A percentile compares a stretch with the other conserved stretches of the same genome.
Conservation (phyloP, 35 echinoderm and acorn worm genomes). For the Hemicentrotus pulcherrimus region DNA sequence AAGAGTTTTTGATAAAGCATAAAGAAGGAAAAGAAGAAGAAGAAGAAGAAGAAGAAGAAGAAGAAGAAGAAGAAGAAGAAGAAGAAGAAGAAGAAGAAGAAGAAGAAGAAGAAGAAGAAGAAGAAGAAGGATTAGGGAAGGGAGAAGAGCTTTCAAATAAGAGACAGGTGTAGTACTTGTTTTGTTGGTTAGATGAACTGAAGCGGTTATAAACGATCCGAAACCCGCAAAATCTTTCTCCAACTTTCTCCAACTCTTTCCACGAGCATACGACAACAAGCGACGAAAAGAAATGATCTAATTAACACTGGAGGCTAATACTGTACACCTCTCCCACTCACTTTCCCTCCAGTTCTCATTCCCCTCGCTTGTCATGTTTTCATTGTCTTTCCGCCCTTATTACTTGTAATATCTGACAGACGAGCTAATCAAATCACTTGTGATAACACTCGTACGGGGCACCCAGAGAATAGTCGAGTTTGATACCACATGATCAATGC, state of each 20-base stretch:
- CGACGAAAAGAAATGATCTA: neutral
- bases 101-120: too few relatives aligned
- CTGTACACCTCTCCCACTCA: neutral
- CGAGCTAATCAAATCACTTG: conserved; percentile 2
- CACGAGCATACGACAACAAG: too few relatives aligned
- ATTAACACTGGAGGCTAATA: neutral
- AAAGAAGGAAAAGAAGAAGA: too few relatives aligned
- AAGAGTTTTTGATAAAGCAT: too few relatives aligned
- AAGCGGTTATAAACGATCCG: neutral
- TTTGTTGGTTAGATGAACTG: neutral
- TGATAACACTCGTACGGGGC: neutral
- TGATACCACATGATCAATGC: neutral
- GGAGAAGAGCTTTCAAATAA: too few relatives aligned
- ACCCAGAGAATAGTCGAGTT: neutral
- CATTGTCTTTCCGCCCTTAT: neutral
- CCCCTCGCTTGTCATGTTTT: neutral
- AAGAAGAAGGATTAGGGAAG: too few relatives aligned
- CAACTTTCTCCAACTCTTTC: too few relatives aligned
- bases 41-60: too few relatives aligned
- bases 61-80: too few relatives aligned
- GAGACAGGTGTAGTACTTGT: too few relatives aligned
- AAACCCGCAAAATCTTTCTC: neutral
- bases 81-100: too few relatives aligned
- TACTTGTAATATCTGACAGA: neutral
- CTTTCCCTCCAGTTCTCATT: neutral